Base-by-base conservation (phyloP, 1,140 invertebrate genomes). In the Dendroctonus ponderosae region DNA sequence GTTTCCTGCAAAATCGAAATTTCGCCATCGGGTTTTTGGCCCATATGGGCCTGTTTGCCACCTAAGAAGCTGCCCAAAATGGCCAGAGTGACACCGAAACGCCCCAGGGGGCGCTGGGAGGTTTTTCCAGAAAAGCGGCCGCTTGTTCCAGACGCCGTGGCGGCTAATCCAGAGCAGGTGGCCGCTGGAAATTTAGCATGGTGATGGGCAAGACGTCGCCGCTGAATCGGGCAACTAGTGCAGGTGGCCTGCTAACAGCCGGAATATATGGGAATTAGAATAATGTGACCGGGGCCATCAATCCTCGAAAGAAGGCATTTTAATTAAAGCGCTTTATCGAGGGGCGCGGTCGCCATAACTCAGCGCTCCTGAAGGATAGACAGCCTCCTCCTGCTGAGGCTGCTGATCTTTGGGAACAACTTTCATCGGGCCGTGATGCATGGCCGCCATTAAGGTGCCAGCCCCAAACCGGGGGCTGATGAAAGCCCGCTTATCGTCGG, bases 271-370 rank as follows among this genome's bases (percentile, higher is more conserved):
- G 26, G 26, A 26, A 26, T 26, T 26, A 26, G 26, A 26, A 26
- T 26, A 26, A 26, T 26, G 26, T 26, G 26, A 26, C 11, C 53
- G 9, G 11, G 69, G 70, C 71, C 75, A 78, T 78, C 76, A 78
- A 78, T 78, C 77, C 73, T 69, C 48, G 62, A 59, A 70, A 76
- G 77, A 78, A 76, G 76, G 77, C 73, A 76, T 78, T 78, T 78
- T 78, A 78, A 78, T 78, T 78, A 78, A 78, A 77, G 72, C 77
- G 73, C 74, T 74, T 78, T 78, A 78, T 78, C 77, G 77, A 76
- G 77, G 77, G 77, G 77, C 77, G 77, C 77, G 77, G 76, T 71
- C 72, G 76, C 74, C 70, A 73, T 78, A 78, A 72, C 70, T 78
- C 75, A 78, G 73, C 67, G 69, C 67, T 62, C 62, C 68, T 69